Evolutionary conservation across 2,113 vertebrate genomes (phyloP).

Genomic region (Galeopterus variegatus): DNA sequence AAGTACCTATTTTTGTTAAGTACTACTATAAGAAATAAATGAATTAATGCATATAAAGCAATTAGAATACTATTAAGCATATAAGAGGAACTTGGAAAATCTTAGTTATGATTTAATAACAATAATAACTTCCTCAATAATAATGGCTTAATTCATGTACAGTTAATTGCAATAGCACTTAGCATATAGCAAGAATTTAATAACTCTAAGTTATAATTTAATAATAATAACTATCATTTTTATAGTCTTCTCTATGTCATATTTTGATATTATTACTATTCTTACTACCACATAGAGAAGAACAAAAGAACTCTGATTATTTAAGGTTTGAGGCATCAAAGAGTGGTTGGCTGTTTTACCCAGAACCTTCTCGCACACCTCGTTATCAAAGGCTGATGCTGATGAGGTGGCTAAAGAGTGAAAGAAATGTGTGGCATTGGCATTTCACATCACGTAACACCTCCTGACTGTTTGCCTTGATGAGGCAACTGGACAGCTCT

Average conservation of each 20-base stretch:
- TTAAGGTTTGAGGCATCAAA: constrained; percentile 22
- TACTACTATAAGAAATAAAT: background rate
- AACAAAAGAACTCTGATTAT: background rate
- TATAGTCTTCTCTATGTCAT: background rate
- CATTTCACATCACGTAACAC: background rate
- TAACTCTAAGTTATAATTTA: constrained; percentile 26
- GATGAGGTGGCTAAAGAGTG: background rate
- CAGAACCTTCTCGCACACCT: background rate
- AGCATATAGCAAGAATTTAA: constrained; percentile 17
- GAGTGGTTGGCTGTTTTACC: background rate
- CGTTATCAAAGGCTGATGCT: background rate
- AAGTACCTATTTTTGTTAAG: constrained; percentile 4
- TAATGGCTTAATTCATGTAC: background rate
- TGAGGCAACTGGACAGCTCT: background rate
- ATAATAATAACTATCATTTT: constrained; percentile 1
- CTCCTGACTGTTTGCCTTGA: background rate
- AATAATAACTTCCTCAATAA: background rate
- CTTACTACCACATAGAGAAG: background rate
- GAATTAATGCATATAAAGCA: background rate
- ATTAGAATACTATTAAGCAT: background rate
- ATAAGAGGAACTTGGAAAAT: background rate
- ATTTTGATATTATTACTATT: background rate
- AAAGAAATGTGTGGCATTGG: background rate
- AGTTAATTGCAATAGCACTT: background rate
- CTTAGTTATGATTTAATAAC: constrained; percentile 14